phyloP scores from a whole-genome alignment of 2,888 invertebrate species.

The Fragum whitleyi region DNA sequence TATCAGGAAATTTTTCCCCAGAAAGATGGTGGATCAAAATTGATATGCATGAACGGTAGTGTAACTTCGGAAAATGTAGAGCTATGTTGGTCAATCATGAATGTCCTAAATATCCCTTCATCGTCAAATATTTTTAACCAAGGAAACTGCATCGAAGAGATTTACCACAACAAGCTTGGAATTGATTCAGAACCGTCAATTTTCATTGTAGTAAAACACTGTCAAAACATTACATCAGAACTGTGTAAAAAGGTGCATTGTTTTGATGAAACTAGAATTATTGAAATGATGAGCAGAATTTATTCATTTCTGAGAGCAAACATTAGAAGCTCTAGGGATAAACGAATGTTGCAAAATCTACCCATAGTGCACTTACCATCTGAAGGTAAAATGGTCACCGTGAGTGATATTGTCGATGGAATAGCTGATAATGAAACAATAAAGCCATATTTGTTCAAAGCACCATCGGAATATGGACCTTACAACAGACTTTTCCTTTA shows the following conservation, averaged over 20 bases:
- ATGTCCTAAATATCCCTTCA: conserved; percentile 27
- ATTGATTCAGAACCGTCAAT: conserved; percentile 45
- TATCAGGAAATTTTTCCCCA: conserved; percentile 30
- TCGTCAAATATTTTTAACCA: background rate
- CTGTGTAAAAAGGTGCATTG: background rate
- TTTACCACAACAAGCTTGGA: conserved; percentile 25
- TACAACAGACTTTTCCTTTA: conserved; percentile 47
- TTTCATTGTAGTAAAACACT: conserved; percentile 52
- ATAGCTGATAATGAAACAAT: conserved; percentile 36
- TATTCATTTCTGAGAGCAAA: conserved; percentile 2
- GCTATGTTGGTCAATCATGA: conserved; percentile 51
- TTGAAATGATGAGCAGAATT: conserved; percentile 14
- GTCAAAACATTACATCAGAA: conserved; percentile 46
- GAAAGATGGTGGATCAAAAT: background rate
- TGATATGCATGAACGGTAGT: conserved; percentile 56
- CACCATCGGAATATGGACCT: conserved; percentile 50
- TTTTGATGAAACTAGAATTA: background rate
- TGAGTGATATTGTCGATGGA: conserved; percentile 31
- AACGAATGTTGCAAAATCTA: conserved; percentile 16
- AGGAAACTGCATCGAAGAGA: too few relatives aligned
- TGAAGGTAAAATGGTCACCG: conserved; percentile 31
- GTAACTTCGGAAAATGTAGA: background rate
- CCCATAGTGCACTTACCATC: conserved; percentile 52
- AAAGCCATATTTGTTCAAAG: conserved; percentile 53
- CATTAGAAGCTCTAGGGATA: background rate